Base-by-base conservation (phyloP, 2,888 invertebrate species). In the Meandrusa payeni region DNA sequence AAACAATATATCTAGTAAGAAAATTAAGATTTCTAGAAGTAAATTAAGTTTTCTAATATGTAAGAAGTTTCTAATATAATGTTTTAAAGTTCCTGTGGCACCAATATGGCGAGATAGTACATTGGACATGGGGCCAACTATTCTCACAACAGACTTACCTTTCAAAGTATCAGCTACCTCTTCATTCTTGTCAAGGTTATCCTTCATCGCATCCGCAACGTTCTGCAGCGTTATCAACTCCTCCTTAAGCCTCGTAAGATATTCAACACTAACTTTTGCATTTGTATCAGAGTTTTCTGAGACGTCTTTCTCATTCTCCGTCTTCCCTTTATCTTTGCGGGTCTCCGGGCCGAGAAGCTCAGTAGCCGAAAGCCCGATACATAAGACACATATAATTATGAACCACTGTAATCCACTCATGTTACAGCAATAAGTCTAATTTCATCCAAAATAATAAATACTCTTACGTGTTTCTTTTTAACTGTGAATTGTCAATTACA, bases 271-370 rank as follows among this genome's bases (percentile, higher is more conserved):
- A 37, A 51, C 51, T 15, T 61, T 54, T 19, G 53, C 43, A 23
- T 64, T 69, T 1, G 53, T 51, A 17, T 72, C 64, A 12, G 58
- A 38, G 5, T 43, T 32, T 1, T 57, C 61, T 1, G 37, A 29
- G 0, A 19, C 34, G 2, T 74, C 71, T 5, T 76, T 68, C 32
- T 74, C 72, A 1, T 77, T 69, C 0, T 72, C 68, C 15, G 57
- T 60, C 50, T 69, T 65, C 12, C 75, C 67, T 1, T 43, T 53
- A 20, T 70, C 63, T 45, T 74, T 75, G 22, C 48, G 58, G 11
- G 57, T 50, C 3, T 78, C 75, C 2, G 85, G 86, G 0, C 85
- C 85, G 11, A 81, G 58, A 17, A 83, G 55, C 52, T 85, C 80
- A n/a, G 69, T 66, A 36, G 68, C 49, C 23, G 71, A 61, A 39